Evolutionary conservation across 2,888 invertebrate genomes (phyloP), one percentile per base, ranked within the genome.

Genomic region (Lissonota sp.): DNA sequence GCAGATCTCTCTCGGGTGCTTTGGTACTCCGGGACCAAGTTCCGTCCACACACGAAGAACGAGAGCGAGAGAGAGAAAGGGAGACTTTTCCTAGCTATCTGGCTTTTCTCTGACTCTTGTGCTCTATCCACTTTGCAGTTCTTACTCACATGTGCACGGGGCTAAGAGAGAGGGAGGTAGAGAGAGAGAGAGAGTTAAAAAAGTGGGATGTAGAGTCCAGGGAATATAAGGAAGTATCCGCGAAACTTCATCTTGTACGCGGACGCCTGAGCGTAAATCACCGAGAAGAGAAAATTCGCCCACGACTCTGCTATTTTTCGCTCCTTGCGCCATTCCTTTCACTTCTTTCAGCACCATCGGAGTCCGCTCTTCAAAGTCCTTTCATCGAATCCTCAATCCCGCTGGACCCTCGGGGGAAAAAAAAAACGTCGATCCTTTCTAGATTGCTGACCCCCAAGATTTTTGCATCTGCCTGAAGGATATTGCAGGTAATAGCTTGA

Each of bases 261-360:
- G 55, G 55, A 75, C 64, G 4, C 64, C 37, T 51, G 62, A 57
- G 78, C 72, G 83, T 80, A 83, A 82, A 84, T 84, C 84, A 82
- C 75, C 71, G 49, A 58, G 69, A 42, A 66, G 64, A 46, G 70
- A 73, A 80, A 80, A 74, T 80, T 74, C 55, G 57, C 66, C 70
- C 77, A 46, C 60, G 37, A 60, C 69, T 70, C 62, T 49, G 26
- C 40, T 49, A n/a, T 51, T 42, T 64, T n/a, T 64, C 53, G 40
- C 53, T 70, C 39, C 5, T 40, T 64, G 51, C 49, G 40, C 46
- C 8, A 44, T 14, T 60, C 40, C 39, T 49, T 42, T 10, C n/a
- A 40, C 40, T 16, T 44, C 49, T 49, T 14, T 14, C 26, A 10
- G 26, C 7, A 49, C 49, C 64, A 57, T 64, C 64, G 57, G 57